Evolutionary conservation across 2,888 invertebrate species (phyloP).

Genomic region (Junonia oenone): DNA sequence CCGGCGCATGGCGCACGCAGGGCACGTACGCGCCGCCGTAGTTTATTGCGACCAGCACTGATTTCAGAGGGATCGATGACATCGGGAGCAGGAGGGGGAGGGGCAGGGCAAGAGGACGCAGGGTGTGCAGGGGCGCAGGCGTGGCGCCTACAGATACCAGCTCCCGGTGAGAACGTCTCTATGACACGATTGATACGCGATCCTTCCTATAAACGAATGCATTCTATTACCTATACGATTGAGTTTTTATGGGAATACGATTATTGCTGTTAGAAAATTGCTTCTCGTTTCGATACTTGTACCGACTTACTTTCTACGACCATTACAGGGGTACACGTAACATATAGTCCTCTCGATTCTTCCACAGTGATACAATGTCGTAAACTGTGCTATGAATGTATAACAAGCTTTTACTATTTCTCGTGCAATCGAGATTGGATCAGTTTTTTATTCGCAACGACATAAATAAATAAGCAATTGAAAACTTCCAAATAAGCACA

Average conservation of each 20-base stretch:
- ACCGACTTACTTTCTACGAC: background rate
- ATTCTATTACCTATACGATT: slow-evolving; percentile 14
- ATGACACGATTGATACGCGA: background rate
- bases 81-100: no score
- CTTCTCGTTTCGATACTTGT: background rate
- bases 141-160: no score
- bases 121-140: no score
- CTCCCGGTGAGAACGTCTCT: slow-evolving; percentile 16
- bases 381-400: background rate
- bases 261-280: background rate
- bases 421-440: background rate
- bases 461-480: background rate
- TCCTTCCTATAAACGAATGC: slow-evolving; percentile 6
- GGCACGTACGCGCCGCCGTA: slow-evolving; percentile 5
- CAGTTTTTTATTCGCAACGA: slow-evolving; percentile 5
- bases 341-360: background rate
- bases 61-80: slow-evolving; percentile 6
- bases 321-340: background rate
- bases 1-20: slow-evolving; percentile 13
- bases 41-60: slow-evolving; percentile 5
- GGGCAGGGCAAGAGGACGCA: no score
- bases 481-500: background rate
- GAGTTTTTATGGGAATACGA: background rate
- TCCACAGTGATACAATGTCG: no score
- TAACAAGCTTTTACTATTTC: no score